Conservation (phyloP, 2,888 invertebrate species). For the Elysia crispata region DNA sequence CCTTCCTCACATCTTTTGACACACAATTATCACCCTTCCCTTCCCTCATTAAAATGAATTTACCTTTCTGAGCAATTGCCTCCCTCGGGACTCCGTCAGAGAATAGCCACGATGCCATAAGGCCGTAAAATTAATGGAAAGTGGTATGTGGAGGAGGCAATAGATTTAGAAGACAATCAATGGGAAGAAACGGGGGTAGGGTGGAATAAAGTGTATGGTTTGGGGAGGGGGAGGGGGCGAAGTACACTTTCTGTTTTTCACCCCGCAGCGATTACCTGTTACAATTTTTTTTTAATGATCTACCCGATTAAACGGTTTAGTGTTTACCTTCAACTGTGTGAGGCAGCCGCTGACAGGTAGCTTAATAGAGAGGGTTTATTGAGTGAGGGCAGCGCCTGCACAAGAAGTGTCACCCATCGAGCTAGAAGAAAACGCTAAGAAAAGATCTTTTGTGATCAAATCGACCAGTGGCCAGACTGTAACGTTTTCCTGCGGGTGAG, state of each 20-base stretch:
- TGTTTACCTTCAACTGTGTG: conserved; percentile 15
- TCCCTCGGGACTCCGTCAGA: too few relatives aligned
- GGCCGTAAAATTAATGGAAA: not conserved
- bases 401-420: conserved; percentile 38
- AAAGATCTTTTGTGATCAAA: not conserved
- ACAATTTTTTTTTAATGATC: conserved; percentile 40
- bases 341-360: conserved; percentile 39
- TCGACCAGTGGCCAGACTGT: too few relatives aligned
- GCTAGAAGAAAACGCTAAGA: not conserved
- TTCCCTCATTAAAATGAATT: too few relatives aligned
- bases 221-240: not conserved
- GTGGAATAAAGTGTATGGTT: not conserved
- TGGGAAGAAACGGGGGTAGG: too few relatives aligned
- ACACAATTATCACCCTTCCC: too few relatives aligned
- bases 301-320: conserved; percentile 45
- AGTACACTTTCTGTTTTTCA: conserved; percentile 42
- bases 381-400: not conserved
- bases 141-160: not conserved
- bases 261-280: conserved; percentile 43
- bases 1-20: too few relatives aligned
- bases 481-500: too few relatives aligned
- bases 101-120: too few relatives aligned
- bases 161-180: not conserved
- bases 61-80: too few relatives aligned
- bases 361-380: conserved; percentile 38